phyloP scores from a whole-genome alignment of 2,888 invertebrate species.

The Phyto melanocephala region DNA sequence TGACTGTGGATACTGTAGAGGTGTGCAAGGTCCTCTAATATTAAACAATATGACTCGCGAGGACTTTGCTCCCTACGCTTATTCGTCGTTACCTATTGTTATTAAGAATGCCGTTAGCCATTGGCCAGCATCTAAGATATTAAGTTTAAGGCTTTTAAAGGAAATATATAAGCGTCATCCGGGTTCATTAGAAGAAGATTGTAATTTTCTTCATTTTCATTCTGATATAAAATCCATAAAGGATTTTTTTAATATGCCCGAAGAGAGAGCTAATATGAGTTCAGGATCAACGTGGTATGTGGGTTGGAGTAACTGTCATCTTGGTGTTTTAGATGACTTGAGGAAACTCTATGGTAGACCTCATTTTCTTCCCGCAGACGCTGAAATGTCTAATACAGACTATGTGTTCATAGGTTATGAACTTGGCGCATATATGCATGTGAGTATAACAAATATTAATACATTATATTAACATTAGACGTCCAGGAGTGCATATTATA shows the following conservation, averaged over 20 bases:
- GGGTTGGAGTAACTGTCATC: constrained; percentile 95
- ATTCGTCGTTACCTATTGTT: constrained; percentile 88
- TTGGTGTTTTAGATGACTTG: constrained; percentile 86
- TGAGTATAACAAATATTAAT: too few species aligned
- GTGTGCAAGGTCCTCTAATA: constrained; percentile 84
- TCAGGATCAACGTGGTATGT: constrained; percentile 91
- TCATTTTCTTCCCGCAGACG: constrained; percentile 91
- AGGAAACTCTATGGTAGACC: constrained; percentile 89
- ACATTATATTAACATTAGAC: too few species aligned
- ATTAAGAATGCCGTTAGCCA: constrained; percentile 86
- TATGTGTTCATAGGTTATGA: constrained; percentile 96
- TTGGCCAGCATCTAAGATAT: constrained; percentile 87
- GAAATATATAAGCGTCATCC: constrained; percentile 84
- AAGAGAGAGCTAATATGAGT: constrained; percentile 81
- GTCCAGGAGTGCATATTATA: too few species aligned
- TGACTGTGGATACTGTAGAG: constrained; percentile 88
- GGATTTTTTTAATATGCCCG: constrained; percentile 88
- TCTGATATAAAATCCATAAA: constrained; percentile 87
- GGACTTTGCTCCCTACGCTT: constrained; percentile 86
- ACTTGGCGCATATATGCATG: constrained; percentile 94
- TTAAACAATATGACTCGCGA: constrained; percentile 84
- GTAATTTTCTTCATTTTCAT: constrained; percentile 92
- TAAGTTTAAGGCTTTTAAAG: constrained; percentile 85
- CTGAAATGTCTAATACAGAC: constrained; percentile 92
- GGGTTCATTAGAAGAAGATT: constrained; percentile 88